Conservation (phyloP, 2,888 invertebrate species). For the Cybosia mesomella region DNA sequence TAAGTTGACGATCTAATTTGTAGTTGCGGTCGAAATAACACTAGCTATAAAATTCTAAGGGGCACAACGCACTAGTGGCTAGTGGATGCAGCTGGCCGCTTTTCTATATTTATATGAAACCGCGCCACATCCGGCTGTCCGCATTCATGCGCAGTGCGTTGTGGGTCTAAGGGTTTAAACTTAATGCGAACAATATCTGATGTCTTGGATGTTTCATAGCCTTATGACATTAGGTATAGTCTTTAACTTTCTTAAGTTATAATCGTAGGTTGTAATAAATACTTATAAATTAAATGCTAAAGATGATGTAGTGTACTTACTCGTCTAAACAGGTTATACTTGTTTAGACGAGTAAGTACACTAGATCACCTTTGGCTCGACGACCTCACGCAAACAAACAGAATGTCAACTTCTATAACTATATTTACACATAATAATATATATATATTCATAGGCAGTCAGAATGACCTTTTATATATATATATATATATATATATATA, state of each 20-base stretch:
- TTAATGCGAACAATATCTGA: too few relatives aligned
- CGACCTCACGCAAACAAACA: neutral
- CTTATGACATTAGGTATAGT: neutral
- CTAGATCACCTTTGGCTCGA: constrained; percentile 6
- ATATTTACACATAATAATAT: neutral
- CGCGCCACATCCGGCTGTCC: too few relatives aligned
- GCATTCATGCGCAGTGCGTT: too few relatives aligned
- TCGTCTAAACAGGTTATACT: neutral
- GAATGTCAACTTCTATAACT: neutral
- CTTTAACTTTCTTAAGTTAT: neutral
- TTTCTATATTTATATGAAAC: too few relatives aligned
- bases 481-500: neutral
- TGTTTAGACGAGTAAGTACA: constrained; percentile 1
- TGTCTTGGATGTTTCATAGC: neutral
- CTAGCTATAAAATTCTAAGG: too few relatives aligned
- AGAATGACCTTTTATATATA: too few relatives aligned
- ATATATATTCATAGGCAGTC: too few relatives aligned
- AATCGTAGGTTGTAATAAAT: neutral
- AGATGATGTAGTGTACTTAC: constrained; percentile 5
- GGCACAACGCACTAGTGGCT: too few relatives aligned
- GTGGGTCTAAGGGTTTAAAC: too few relatives aligned
- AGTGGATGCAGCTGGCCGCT: too few relatives aligned
- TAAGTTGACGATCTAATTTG: too few relatives aligned
- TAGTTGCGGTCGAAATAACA: too few relatives aligned
- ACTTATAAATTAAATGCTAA: constrained; percentile 2